Base-by-base conservation (phyloP, 1,140 invertebrate species). In the Neodiprion pinetum region DNA sequence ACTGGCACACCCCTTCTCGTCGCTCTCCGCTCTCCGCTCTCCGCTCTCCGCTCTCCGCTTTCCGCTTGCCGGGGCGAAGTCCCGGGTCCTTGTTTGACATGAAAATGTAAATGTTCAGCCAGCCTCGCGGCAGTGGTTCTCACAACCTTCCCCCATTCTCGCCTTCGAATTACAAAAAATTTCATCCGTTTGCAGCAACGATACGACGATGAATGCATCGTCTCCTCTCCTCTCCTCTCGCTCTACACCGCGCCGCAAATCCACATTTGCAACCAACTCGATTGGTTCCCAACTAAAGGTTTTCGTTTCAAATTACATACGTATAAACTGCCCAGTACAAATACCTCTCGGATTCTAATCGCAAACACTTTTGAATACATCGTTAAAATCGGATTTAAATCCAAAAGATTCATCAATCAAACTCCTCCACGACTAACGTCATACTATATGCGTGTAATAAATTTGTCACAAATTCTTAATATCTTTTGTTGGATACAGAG, bases 21-120 rank as follows among this genome's bases (percentile, higher is more conserved):
- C 53, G 11, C 53, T 12, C 53, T 17, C 53, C 53, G 11, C 28
- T 61, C 7, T n/a, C n/a, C 50, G 10, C 50, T 53, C 50, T 10
- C n/a, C n/a, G 10, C 17, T 17, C 17, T 61, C n/a, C 53, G 53
- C 7, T 61, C 53, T 61, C 53, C 11, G 53, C 53, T 61, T 17
- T 61, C 53, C 53, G 53, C 53, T 61, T 61, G 53, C 53, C 53
- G 53, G 11, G 11, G 53, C 53, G 53, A 61, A 61, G 53, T 12
- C 53, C 28, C 53, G 53, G 80, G 79, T 76, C 76, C 81, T 79
- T 82, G 82, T 83, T 83, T 81, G 81, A 82, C 81, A 83, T 83
- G 82, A 80, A 81, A 81, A 81, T 81, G 77, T 77, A 77, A 77
- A 77, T 77, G 82, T 83, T 47, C 47, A 23, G 47, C 47, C 68